Evolutionary conservation across 1,140 invertebrate genomes (phyloP).

Genomic region (Ephestia elutella): DNA sequence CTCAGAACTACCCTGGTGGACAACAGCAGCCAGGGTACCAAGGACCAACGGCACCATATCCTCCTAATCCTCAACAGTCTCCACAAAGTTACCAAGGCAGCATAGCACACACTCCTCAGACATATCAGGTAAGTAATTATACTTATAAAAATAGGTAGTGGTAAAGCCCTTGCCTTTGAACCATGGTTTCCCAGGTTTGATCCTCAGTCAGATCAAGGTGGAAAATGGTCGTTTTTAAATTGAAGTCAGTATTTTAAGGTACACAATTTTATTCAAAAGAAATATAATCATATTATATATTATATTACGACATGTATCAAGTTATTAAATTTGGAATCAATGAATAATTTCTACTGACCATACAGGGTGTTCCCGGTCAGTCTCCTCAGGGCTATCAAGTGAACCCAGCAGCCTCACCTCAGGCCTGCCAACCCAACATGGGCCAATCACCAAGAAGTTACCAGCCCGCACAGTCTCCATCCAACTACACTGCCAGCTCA

Average conservation of each 20-base stretch:
- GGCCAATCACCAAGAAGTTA: slow-evolving; percentile 59
- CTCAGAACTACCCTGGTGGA: slow-evolving; percentile 57
- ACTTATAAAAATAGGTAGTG: background rate
- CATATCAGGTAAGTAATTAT: slow-evolving; percentile 53
- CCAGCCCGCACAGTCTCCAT: slow-evolving; percentile 52
- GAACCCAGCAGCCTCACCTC: slow-evolving; percentile 45
- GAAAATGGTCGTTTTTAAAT: too few relatives aligned
- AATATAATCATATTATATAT: too few relatives aligned
- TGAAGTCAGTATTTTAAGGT: too few relatives aligned
- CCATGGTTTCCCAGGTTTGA: too few relatives aligned
- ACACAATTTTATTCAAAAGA: too few relatives aligned
- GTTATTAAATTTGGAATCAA: too few relatives aligned
- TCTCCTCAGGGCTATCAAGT: slow-evolving; percentile 58
- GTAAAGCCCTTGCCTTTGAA: too few relatives aligned
- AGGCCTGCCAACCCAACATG: slow-evolving; percentile 51
- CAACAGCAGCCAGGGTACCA: slow-evolving; percentile 56
- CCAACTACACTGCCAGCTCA: slow-evolving; percentile 44
- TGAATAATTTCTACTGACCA: background rate
- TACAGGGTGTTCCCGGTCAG: slow-evolving; percentile 51
- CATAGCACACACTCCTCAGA: slow-evolving; percentile 50
- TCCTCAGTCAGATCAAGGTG: too few relatives aligned
- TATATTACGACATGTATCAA: too few relatives aligned
- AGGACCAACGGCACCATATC: slow-evolving; percentile 48
- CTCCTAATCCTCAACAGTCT: slow-evolving; percentile 60
- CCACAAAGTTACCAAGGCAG: slow-evolving; percentile 61